Base-by-base conservation (phyloP, 2,888 invertebrate species). In the Agonopterix subpropinquella region DNA sequence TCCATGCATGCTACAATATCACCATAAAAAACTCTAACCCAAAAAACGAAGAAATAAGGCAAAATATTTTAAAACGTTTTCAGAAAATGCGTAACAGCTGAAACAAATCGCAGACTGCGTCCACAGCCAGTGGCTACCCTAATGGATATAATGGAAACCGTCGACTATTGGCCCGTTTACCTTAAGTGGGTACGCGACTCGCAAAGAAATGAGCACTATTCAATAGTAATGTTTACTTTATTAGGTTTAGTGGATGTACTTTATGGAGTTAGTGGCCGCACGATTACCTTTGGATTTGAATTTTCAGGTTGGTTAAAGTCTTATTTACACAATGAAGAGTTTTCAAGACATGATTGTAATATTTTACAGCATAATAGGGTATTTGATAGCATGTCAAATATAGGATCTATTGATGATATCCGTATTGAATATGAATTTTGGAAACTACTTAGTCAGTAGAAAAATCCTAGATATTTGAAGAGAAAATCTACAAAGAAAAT, bases 11-110 rank as follows among this genome's bases (percentile, higher is more conserved):
- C 2, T 18, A 18, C 4, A 4, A 18, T 18, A 18, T 18, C 2
- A 18, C 18, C 18, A 28, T 28, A 28, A 28, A n/a, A 39, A 9
- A 37, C 37, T 10, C 37, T 4, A 39, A 39, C 10, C 73, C 66
- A 72, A 70, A 64, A 74, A 37, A 73, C 73, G 75, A 74, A 76
- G 67, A 71, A 73, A 77, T 77, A 72, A 70, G 75, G 75, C 72
- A 64, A 69, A 79, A 73, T 72, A 70, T 66, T 77, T 66, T 72
- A 72, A 73, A 79, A 68, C 66, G 69, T 63, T 73, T 63, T 59
- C 42, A 11, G 42, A 61, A 63, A 68, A 65, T 61, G 61, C 61
- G 73, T 70, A 73, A 66, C 74, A 76, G 74, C 77, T 76, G 79
- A 76, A 77, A 79, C 77, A 80, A 80, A 81, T 80, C 74, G 78